Conservation (phyloP, 2,797 vertebrate species). For the Anisognathus igniventris region DNA sequence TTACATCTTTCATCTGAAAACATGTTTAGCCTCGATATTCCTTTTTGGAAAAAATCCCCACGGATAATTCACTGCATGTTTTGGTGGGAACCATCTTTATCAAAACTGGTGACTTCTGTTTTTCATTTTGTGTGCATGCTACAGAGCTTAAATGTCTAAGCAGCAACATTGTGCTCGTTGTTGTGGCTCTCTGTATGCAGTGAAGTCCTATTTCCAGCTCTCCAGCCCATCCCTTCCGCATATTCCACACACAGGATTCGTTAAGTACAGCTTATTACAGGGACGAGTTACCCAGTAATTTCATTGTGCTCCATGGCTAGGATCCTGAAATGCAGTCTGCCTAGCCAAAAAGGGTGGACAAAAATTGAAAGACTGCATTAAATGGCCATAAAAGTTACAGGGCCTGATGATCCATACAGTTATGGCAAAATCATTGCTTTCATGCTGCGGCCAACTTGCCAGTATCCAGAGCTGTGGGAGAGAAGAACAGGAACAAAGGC, state of each 20-base stretch:
- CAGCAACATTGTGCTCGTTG: not conserved
- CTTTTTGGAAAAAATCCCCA: not conserved
- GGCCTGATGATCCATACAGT: not conserved
- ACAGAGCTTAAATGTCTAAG: not conserved
- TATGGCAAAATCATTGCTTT: slow-evolving; percentile 39
- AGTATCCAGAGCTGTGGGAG: not conserved
- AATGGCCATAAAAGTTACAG: slow-evolving; percentile 18
- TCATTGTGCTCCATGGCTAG: not conserved
- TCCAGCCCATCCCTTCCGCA: slow-evolving; percentile 16
- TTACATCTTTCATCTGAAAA: not conserved
- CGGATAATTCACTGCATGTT: not conserved
- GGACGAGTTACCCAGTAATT: not conserved
- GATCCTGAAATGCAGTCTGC: not conserved
- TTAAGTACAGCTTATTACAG: slow-evolving; percentile 35
- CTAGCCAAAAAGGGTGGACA: slow-evolving; percentile 5
- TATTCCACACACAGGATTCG: not conserved
- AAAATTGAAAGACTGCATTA: not conserved
- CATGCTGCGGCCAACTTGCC: not conserved
- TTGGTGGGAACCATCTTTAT: slow-evolving; percentile 1
- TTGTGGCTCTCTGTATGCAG: not conserved
- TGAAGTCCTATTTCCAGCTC: slow-evolving; percentile 36
- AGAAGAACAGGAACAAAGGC: not conserved
- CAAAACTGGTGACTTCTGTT: not conserved
- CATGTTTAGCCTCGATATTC: not conserved
- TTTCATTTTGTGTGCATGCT: not conserved